These are phyloP conservation scores for Sterrhoptilus dennistouni DNA, from an alignment of 2,113 vertebrate species.

Conservation along the genomic window DNA sequence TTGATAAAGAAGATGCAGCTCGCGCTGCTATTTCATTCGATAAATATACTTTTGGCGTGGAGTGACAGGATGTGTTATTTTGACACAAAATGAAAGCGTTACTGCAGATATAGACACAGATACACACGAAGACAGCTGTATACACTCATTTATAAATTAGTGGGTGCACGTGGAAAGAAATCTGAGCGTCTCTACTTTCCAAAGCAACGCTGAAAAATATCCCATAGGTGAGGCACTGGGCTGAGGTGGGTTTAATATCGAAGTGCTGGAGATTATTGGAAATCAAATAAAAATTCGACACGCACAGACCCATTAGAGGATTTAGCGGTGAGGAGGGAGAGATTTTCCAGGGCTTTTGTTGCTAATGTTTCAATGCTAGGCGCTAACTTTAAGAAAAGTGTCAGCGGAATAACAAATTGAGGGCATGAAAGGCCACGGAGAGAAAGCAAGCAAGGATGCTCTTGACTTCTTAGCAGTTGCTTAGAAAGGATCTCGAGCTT, in stretches of 20 bases:
- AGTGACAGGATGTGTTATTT: slow-evolving; percentile 66
- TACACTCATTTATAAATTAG: slow-evolving; percentile 54
- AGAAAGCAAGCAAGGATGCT: slow-evolving; percentile 73
- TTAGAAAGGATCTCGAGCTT: slow-evolving; percentile 70
- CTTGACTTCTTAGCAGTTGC: slow-evolving; percentile 78
- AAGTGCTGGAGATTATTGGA: slow-evolving; percentile 31
- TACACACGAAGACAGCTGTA: slow-evolving; percentile 28
- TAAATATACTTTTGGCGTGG: slow-evolving; percentile 45
- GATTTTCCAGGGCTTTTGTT: slow-evolving; percentile 70
- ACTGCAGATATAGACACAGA: slow-evolving; percentile 14
- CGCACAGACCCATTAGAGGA: slow-evolving; percentile 71
- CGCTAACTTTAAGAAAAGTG: slow-evolving; percentile 69
- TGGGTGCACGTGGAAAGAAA: slow-evolving; percentile 47
- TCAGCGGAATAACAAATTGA: slow-evolving; percentile 71
- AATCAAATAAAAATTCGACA: slow-evolving; percentile 60
- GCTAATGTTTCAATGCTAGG: slow-evolving; percentile 57
- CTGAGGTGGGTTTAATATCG: slow-evolving; percentile 5
- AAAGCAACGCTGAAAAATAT: not conserved
- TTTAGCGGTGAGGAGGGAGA: slow-evolving; percentile 68
- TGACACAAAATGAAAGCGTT: slow-evolving; percentile 54
- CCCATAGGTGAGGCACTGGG: slow-evolving; percentile 8
- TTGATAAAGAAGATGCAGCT: slow-evolving; percentile 51
- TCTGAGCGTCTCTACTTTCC: not conserved
- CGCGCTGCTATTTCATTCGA: slow-evolving; percentile 34
- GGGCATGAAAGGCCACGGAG: slow-evolving; percentile 71